Percentiles rank a stretch among this genome's conserved stretches.
Conservation (phyloP, 92 coral and sea anemone genomes). For the Actinernus sp. region DNA sequence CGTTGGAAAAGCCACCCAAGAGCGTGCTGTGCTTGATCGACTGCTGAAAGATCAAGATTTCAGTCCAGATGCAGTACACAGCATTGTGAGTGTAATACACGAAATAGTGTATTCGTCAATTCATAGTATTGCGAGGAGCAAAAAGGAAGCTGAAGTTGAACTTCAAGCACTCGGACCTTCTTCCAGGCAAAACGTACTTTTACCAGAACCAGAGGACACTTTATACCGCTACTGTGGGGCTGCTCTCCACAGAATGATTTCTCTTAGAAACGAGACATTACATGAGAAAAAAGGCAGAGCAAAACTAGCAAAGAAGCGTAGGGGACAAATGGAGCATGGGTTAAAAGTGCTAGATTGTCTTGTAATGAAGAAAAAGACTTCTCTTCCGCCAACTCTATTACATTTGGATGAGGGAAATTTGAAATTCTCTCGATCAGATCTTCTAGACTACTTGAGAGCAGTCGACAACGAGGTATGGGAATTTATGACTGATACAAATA, state of each 20-base stretch:
- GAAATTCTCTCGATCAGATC: conserved; percentile 25
- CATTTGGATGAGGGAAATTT: too few species aligned
- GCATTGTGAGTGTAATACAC: conserved; percentile 41
- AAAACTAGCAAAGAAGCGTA: conserved; percentile 6
- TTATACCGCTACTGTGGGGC: conserved; percentile 43
- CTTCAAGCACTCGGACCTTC: too few species aligned
- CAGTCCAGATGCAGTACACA: conserved; percentile 24
- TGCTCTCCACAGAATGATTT: conserved; percentile 36
- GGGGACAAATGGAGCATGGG: not conserved
- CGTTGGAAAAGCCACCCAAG: conserved; percentile 37
- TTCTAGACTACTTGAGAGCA: conserved; percentile 12
- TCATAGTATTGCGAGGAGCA: conserved; percentile 5
- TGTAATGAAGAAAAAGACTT: conserved; percentile 12
- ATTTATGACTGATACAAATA: conserved; percentile 11
- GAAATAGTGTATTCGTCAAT: conserved; percentile 24
- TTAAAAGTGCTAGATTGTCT: conserved; percentile 2
- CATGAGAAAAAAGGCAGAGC: conserved; percentile 4
- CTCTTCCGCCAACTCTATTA: conserved; percentile 8
- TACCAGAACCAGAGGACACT: conserved; percentile 27
- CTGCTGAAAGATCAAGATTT: conserved; percentile 4
- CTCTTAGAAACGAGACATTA: conserved; percentile 20
- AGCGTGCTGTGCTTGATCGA: conserved; percentile 27
- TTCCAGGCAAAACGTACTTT: too few species aligned
- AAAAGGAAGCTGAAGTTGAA: conserved; percentile 13
- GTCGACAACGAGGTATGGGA: conserved; percentile 30